Evolutionary conservation across 2,113 vertebrate species (phyloP).

Genomic region (Emydura subglobosa): DNA sequence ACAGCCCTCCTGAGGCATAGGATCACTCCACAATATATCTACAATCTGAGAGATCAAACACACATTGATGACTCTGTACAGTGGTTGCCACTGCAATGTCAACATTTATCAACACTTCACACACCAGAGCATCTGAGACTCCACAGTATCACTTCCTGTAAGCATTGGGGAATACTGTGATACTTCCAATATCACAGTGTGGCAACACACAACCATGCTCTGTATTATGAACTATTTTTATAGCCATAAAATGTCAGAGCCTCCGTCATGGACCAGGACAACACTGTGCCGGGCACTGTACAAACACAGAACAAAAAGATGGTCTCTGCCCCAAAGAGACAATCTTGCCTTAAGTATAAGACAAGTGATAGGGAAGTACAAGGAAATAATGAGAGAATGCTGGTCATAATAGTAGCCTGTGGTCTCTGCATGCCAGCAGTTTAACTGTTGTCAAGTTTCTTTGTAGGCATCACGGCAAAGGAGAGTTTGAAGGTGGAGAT

Average conservation of each 20-base stretch:
- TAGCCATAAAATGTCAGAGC: neutral
- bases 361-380: too few relatives aligned
- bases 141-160: neutral
- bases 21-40: constrained; percentile 93
- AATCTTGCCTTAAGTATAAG: too few relatives aligned
- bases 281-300: neutral
- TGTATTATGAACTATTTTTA: neutral
- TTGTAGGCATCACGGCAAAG: too few relatives aligned
- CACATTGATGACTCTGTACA: fast-evolving
- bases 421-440: neutral
- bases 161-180: neutral
- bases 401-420: too few relatives aligned
- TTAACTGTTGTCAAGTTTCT: too few relatives aligned
- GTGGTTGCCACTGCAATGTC: neutral
- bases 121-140: neutral
- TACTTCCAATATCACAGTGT: neutral
- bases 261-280: neutral
- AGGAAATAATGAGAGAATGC: too few relatives aligned
- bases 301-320: neutral
- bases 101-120: neutral
- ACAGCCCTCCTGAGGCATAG: constrained; percentile 90
- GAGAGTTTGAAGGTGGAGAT: too few relatives aligned
- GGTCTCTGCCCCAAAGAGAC: neutral
- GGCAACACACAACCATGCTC: neutral
- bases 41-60: constrained; percentile 81